Percentiles rank a stretch among this genome's conserved stretches.
These are phyloP conservation scores for Medauroidea extradentata DNA, from an alignment of 1,140 invertebrate species.

Conservation along the genomic window DNA sequence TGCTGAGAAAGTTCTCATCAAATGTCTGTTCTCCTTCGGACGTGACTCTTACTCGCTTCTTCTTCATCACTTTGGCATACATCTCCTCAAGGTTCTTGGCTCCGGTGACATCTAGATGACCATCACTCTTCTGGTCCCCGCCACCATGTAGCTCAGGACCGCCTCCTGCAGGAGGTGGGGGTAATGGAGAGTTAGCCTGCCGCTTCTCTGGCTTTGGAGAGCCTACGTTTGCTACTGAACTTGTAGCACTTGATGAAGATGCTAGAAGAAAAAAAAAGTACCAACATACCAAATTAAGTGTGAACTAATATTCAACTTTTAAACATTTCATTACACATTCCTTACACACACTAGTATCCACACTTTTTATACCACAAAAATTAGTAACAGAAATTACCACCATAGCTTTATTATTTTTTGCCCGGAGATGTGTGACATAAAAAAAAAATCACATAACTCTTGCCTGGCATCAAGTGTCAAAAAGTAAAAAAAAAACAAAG, in stretches of 20 bases:
- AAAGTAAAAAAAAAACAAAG: too few species aligned
- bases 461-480: too few species aligned
- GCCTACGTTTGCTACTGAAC: conserved; percentile 65
- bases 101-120: conserved; percentile 13
- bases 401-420: too few species aligned
- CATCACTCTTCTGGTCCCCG: conserved; percentile 10
- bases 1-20: conserved; percentile 4
- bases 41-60: conserved; percentile 43
- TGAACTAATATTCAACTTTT: too few species aligned
- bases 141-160: conserved; percentile 17
- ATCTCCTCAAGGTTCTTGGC: conserved; percentile 73
- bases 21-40: background rate
- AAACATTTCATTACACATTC: too few species aligned
- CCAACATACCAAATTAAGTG: too few species aligned
- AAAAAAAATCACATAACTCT: too few species aligned
- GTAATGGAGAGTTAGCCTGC: conserved; percentile 78
- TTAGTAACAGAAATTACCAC: too few species aligned
- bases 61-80: conserved; percentile 81
- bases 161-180: conserved; percentile 58
- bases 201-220: conserved; percentile 82
- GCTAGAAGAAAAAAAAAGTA: conserved; percentile 45
- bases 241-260: conserved; percentile 70
- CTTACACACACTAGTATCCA: too few species aligned
- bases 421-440: too few species aligned
- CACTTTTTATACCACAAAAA: too few species aligned